Evolutionary conservation across 1,140 invertebrate genomes (phyloP), one percentile per base, ranked within the genome.

Genomic region (Protaetia brevitarsis): DNA sequence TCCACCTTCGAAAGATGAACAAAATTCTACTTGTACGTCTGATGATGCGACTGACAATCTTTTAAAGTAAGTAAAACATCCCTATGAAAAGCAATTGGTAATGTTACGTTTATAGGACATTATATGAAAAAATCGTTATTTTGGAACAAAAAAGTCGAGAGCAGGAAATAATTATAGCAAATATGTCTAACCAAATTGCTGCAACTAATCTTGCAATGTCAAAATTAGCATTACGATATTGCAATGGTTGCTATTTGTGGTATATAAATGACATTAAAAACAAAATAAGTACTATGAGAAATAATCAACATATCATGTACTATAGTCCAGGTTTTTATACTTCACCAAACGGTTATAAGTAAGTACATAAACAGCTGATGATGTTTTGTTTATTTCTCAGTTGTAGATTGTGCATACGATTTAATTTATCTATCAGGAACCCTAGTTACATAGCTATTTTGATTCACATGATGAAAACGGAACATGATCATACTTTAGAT

Each of bases 321-420:
- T 94, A 94, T 73, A 95, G 93, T 74, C 87, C 89, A n/a, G 89
- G 89, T 11, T 95, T 95, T 81, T 95, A 92, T 75, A 93, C 93
- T 0, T 88, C 88, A 58, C 86, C 87, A 23, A 87, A 89, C 80
- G 93, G 93, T 26, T 96, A 95, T 77, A 92, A 85, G 85, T 86
- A 74, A 71, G 69, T 76, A 58, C 21, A 31, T 29, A 31, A 34
- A 34, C 29, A 16, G n/a, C 23, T 31, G 37, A 59, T n/a, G n/a
- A n/a, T n/a, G 11, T 56, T 56, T 19, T 5, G 6, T 6, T 11
- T 19, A 19, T 26, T 56, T 26, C 13, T 13, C 13, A 23, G 56
- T n/a, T 80, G 16, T 76, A 88, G 89, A 80, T 87, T 95, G 73
- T 94, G 92, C 77, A 85, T 90, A 1, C 83, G 92, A 7, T 80